phyloP scores from a whole-genome alignment of 2,113 vertebrate genomes.

The Gracilinanus agilis region DNA sequence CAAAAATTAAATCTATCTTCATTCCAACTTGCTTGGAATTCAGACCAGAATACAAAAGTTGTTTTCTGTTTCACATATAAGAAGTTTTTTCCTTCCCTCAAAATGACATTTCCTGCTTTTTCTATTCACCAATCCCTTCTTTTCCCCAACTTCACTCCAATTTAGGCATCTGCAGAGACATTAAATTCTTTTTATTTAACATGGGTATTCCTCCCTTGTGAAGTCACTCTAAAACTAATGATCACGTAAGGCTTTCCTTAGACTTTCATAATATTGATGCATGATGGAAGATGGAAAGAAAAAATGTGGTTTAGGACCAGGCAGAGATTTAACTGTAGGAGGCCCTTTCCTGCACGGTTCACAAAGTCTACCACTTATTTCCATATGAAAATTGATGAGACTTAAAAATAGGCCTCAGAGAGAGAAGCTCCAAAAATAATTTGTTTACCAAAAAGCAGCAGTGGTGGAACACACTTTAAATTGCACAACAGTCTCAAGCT shows the following conservation, averaged over 20 bases:
- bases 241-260: neutral
- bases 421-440: neutral
- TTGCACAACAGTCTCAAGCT: neutral
- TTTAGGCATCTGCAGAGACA: neutral
- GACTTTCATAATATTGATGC: neutral
- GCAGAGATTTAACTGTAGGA: neutral
- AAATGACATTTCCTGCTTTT: neutral
- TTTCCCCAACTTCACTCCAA: neutral
- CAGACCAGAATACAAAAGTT: neutral
- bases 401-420: neutral
- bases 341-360: neutral
- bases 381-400: neutral
- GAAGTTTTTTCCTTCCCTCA: neutral
- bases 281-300: slow-evolving; percentile 4
- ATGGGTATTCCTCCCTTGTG: neutral
- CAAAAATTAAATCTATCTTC: neutral
- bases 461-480: neutral
- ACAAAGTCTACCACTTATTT: neutral
- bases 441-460: neutral
- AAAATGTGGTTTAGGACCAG: neutral
- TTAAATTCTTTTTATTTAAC: neutral
- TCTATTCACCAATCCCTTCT: neutral
- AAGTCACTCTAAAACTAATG: neutral
- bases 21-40: neutral
- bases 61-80: neutral